Percentiles rank a stretch among this genome's conserved stretches.
These are phyloP conservation scores for Mola mola DNA, from an alignment of 2,113 vertebrate species.

Conservation along the genomic window DNA sequence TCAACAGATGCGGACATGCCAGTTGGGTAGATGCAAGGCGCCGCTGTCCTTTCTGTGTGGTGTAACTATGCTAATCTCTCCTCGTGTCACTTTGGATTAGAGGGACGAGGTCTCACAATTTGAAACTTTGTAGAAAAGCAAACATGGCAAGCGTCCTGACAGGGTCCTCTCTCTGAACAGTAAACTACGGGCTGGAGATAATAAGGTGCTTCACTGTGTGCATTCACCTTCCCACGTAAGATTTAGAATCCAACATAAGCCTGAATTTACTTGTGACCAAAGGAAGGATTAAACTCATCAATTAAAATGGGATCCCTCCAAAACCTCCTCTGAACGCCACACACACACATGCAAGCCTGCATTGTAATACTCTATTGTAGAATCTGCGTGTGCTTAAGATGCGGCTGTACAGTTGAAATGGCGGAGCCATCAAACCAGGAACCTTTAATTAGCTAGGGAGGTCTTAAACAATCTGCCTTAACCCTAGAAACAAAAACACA, in stretches of 20 bases:
- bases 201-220: conserved; percentile 17
- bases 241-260: conserved; percentile 6
- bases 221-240: conserved; percentile 11
- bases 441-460: conserved; percentile 42
- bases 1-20: conserved; percentile 28
- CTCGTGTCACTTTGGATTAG: conserved; percentile 55
- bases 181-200: conserved; percentile 29
- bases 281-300: conserved; percentile 13
- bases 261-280: conserved; percentile 26
- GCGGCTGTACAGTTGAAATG: no score
- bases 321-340: conserved; percentile 3
- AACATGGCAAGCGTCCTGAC: conserved; percentile 26
- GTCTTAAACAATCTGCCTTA: conserved; percentile 28
- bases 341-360: background rate
- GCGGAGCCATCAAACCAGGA: conserved; percentile 31
- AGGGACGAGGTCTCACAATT: conserved; percentile 28
- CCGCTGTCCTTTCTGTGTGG: conserved; percentile 22
- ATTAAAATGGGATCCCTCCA: conserved; percentile 9
- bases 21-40: conserved; percentile 2
- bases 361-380: background rate
- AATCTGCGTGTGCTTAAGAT: no score
- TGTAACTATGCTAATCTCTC: conserved; percentile 42
- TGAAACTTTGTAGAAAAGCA: conserved; percentile 35
- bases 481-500: conserved; percentile 35
- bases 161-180: conserved; percentile 3